phyloP scores from a whole-genome alignment of 2,797 vertebrate genomes.

The Gymnopithys bicolor region DNA sequence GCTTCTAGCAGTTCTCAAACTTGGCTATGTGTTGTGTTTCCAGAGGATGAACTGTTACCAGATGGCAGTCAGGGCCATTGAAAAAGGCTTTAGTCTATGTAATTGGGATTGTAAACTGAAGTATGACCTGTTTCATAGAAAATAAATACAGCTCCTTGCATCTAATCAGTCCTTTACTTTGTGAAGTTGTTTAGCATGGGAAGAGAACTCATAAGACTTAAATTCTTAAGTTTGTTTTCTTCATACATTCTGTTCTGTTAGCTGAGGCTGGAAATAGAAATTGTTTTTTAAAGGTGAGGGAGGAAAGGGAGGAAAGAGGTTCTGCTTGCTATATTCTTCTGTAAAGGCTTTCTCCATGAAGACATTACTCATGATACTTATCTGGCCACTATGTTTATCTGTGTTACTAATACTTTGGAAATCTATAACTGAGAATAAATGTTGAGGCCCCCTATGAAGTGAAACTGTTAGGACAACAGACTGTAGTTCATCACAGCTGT shows the following conservation, averaged over 20 bases:
- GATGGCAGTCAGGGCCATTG: background rate
- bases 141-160: background rate
- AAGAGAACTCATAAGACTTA: background rate
- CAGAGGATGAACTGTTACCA: background rate
- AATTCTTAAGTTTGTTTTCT: background rate
- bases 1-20: background rate
- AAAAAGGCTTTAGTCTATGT: background rate
- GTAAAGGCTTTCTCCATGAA: background rate
- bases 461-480: background rate
- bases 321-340: background rate
- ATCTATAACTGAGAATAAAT: background rate
- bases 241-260: background rate
- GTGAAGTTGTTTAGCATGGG: background rate
- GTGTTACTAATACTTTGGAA: slow-evolving; percentile 1
- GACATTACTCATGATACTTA: background rate
- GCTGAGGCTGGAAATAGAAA: background rate
- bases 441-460: background rate
- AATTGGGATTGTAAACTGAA: background rate
- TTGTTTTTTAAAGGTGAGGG: background rate
- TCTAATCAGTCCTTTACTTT: background rate
- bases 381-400: background rate
- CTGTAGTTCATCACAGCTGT: background rate
- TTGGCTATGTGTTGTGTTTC: background rate
- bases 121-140: background rate
- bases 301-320: too few species aligned